Percentiles rank a stretch among this genome's conserved stretches.
These are phyloP conservation scores for Aix galericulata DNA, from an alignment of 2,113 vertebrate genomes.

Conservation along the genomic window DNA sequence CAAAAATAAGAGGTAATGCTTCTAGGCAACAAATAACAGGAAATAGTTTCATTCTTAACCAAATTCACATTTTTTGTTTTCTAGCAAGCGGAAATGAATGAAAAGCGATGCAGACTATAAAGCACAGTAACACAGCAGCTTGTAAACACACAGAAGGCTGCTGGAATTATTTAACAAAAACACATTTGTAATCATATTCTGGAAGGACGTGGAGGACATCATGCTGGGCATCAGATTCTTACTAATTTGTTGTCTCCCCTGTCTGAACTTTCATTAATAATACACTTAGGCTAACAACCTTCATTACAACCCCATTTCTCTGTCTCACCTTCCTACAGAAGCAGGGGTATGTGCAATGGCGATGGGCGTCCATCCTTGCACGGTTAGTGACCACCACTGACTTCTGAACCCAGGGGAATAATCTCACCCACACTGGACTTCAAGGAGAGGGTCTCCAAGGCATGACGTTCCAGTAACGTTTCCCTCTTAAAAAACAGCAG, in stretches of 20 bases:
- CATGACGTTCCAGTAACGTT: neutral
- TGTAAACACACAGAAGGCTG: neutral
- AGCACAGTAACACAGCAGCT: neutral
- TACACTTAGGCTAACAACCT: neutral
- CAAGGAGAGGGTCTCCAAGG: neutral
- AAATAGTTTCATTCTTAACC: neutral
- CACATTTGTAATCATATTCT: neutral
- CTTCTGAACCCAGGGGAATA: neutral
- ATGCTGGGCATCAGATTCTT: neutral
- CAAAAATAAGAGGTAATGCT: neutral
- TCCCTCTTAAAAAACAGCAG: neutral
- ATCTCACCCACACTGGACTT: neutral
- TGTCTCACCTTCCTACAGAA: neutral
- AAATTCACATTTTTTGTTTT: neutral
- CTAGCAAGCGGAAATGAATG: neutral
- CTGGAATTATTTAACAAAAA: neutral
- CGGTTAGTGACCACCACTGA: neutral
- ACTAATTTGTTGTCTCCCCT: neutral
- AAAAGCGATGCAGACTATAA: neutral
- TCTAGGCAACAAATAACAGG: neutral
- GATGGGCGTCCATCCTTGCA: neutral
- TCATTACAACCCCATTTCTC: neutral
- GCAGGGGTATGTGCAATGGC: neutral
- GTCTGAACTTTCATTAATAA: neutral
- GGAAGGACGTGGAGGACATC: neutral